Evolutionary conservation across 2,888 invertebrate genomes (phyloP), one percentile per base, ranked within the genome.

Genomic region (Drosophila diplacantha): DNA sequence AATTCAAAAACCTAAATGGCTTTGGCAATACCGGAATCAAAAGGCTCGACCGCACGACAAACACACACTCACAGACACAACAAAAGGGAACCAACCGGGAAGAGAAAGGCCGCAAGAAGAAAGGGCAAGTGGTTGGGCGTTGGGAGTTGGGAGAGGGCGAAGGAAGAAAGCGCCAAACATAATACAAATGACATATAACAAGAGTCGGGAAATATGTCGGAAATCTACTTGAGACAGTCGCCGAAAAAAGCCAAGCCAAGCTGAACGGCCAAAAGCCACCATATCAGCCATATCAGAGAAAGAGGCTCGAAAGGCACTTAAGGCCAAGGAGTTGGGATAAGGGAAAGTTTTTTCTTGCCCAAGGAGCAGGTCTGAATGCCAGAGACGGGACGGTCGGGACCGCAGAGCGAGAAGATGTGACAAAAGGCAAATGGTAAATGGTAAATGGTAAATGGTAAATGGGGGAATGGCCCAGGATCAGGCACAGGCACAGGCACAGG

Each of bases 121-220:
- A 22, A 43, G 51, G 16, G 24, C 39, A 24, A 24, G 22, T 24
- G 41, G 41, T 1, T 14, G 34, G 20, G 22, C 2, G 20, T 20
- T 20, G 20, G 20, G 20, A 20, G 20, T 3, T 2, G 20, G 20
- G n/a, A 11, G 16, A 32, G 47, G 20, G 5, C 14, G 14, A 12
- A 5, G 38, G 9, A 24, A 49, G 47, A 31, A 41, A 41, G 26
- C 35, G 35, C 35, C 39, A 51, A 67, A 50, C 69, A 69, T 71
- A 79, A 76, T 70, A 78, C 71, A 74, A 81, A 81, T 78, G 76
- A 78, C 77, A 81, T 78, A 81, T 75, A 78, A 74, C 74, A 63
- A 69, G 79, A 69, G 71, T 71, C 69, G 71, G 76, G 67, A 81
- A 81, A 81, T 77, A 80, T 77, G 81, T 80, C 53, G 63, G 74